Evolutionary conservation across 2,888 invertebrate species (phyloP).

Genomic region (Argyresthia goedartella): DNA sequence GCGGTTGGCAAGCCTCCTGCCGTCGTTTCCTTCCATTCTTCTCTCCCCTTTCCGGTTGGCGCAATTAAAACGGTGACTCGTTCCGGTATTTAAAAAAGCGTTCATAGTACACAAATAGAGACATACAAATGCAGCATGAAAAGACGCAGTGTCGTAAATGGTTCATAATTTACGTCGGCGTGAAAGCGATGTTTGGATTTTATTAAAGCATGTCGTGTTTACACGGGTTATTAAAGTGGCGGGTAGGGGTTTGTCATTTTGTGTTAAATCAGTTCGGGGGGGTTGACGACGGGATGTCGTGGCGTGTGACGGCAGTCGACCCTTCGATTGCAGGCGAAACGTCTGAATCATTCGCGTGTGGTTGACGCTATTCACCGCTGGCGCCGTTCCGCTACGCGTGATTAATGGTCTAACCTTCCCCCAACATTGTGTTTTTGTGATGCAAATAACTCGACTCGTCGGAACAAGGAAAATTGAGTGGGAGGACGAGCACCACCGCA

Average conservation of each 20-base stretch:
- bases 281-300: neutral
- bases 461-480: slow-evolving; percentile 68
- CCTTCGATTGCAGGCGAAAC: slow-evolving; percentile 26
- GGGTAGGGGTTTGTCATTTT: neutral
- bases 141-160: neutral
- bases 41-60: slow-evolving; percentile 65
- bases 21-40: slow-evolving; percentile 65
- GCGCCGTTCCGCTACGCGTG: slow-evolving; percentile 31
- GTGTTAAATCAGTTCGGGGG: neutral
- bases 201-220: neutral
- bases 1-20: slow-evolving; percentile 59
- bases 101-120: slow-evolving; percentile 46
- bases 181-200: neutral
- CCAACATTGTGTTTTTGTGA: slow-evolving; percentile 69
- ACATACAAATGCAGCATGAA: slow-evolving; percentile 44
- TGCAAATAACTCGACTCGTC: slow-evolving; percentile 68
- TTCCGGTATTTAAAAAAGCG: slow-evolving; percentile 64
- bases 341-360: slow-evolving; percentile 63
- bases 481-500: slow-evolving; percentile 60
- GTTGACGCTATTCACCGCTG: slow-evolving; percentile 56
- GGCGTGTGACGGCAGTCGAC: neutral
- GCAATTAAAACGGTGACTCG: slow-evolving; percentile 66
- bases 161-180: neutral
- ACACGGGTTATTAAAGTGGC: neutral
- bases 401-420: slow-evolving; percentile 65